Percentiles rank a stretch among this genome's conserved stretches.
phyloP scores from a whole-genome alignment of 2,888 invertebrate genomes.

The Anaspis maculata region DNA sequence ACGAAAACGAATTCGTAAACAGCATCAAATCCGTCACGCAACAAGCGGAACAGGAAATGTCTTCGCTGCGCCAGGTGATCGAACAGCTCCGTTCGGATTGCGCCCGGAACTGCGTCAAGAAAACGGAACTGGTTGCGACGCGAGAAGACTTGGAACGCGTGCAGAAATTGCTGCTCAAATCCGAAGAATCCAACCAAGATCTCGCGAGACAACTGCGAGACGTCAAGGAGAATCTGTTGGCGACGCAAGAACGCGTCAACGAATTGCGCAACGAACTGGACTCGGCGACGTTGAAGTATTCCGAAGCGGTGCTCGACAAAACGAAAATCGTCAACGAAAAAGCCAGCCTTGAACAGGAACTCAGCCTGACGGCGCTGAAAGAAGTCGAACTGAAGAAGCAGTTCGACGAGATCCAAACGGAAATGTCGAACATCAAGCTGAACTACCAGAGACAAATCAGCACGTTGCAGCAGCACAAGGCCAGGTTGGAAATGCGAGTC shows the following conservation, averaged over 20 bases:
- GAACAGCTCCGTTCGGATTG: too few species aligned
- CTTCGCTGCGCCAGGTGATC: too few species aligned
- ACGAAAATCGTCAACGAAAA: constrained; percentile 66
- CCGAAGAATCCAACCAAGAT: too few species aligned
- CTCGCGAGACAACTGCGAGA: too few species aligned
- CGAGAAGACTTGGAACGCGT: too few species aligned
- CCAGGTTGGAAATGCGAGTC: constrained; percentile 41
- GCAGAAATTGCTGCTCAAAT: too few species aligned
- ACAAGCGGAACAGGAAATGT: too few species aligned
- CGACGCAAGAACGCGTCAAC: constrained; percentile 45
- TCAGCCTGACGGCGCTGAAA: constrained; percentile 44
- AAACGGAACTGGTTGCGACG: too few species aligned
- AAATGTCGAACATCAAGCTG: background rate
- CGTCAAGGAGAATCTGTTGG: constrained; percentile 29
- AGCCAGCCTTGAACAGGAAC: constrained; percentile 55
- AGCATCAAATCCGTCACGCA: too few species aligned
- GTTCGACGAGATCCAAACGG: constrained; percentile 4
- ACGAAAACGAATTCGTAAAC: constrained; percentile 17
- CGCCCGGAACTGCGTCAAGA: too few species aligned
- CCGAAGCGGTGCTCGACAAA: constrained; percentile 65
- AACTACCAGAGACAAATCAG: constrained; percentile 25
- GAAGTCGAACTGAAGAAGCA: constrained; percentile 4
- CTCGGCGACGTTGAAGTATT: constrained; percentile 63
- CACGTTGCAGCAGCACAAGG: constrained; percentile 39
- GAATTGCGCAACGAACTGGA: constrained; percentile 58